Evolutionary conservation across 2,888 invertebrate species (phyloP), one percentile per base, ranked within the genome.

Genomic region (Euphydryas editha): DNA sequence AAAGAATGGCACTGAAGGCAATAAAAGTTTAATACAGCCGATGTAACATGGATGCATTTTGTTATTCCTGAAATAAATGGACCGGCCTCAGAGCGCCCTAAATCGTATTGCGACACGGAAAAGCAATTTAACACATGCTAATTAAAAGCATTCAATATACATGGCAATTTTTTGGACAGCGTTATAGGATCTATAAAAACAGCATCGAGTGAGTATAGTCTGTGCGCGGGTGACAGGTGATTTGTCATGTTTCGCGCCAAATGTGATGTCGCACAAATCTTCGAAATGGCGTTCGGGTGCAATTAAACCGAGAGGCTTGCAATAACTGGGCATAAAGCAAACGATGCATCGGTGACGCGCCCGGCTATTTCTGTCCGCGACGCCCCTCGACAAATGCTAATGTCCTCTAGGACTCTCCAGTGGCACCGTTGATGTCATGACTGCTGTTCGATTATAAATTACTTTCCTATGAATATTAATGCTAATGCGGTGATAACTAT

Each of bases 381-480:
- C 86, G 86, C 88, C 88, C 85, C 88, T 85, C 89, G 85, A 86
- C 88, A 90, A 91, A 92, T 92, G 92, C 88, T 92, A 92, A 92
- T 85, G 92, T 87, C 92, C 91, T 90, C 88, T 88, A 87, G 90
- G 90, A 85, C 85, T 84, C 88, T 87, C 86, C 88, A 88, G 88
- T 79, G 79, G 60, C 55, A 70, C 71, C 74, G 75, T 72, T 73
- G 73, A 75, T 77, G 77, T 78, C 76, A 73, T 72, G 72, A 72
- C 72, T 75, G 70, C 75, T 72, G 72, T 73, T 76, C 65, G 67
- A 72, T 73, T 73, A 59, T 58, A 62, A 58, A 58, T 49, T 36
- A 60, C 20, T 62, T 67, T 46, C 15, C 62, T 58, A 62, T 58
- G 58, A 44, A 62, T 60, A 54, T 59, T 57, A 30, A 37, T 62